These are phyloP conservation scores for Acleris literana DNA, from an alignment of 2,888 invertebrate genomes.

Conservation along the genomic window DNA sequence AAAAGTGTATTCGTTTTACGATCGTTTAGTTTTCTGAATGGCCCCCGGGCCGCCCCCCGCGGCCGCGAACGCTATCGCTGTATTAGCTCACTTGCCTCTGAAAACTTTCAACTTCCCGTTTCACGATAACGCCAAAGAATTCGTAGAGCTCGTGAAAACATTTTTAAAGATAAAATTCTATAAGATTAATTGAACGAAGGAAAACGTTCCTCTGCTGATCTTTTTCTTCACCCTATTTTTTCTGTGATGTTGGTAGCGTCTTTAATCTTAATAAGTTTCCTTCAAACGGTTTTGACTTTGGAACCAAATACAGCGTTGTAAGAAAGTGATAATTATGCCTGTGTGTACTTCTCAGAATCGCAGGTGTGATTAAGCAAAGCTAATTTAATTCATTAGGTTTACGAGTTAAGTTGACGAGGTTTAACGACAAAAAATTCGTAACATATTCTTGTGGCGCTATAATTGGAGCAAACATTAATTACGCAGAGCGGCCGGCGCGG, in stretches of 20 bases:
- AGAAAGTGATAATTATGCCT: background rate
- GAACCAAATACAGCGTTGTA: background rate
- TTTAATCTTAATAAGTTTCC: conserved; percentile 2
- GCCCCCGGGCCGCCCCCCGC: conserved; percentile 19
- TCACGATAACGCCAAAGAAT: conserved; percentile 57
- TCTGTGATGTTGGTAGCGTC: conserved; percentile 10
- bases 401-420: conserved; percentile 30
- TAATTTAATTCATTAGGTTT: conserved; percentile 19
- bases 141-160: conserved; percentile 52
- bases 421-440: conserved; percentile 31
- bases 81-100: conserved; percentile 31
- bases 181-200: conserved; percentile 59
- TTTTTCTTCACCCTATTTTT: conserved; percentile 47
- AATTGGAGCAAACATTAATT: conserved; percentile 71
- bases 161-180: conserved; percentile 60
- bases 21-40: conserved; percentile 30
- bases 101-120: conserved; percentile 53
- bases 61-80: conserved; percentile 28
- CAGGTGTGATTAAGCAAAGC: conserved; percentile 23
- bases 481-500: conserved; percentile 51
- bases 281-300: conserved; percentile 4
- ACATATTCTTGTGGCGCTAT: conserved; percentile 54
- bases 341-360: background rate
- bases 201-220: conserved; percentile 36
- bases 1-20: conserved; percentile 31